Conservation (phyloP, 2,888 invertebrate species). For the Pimpla rufipes region DNA sequence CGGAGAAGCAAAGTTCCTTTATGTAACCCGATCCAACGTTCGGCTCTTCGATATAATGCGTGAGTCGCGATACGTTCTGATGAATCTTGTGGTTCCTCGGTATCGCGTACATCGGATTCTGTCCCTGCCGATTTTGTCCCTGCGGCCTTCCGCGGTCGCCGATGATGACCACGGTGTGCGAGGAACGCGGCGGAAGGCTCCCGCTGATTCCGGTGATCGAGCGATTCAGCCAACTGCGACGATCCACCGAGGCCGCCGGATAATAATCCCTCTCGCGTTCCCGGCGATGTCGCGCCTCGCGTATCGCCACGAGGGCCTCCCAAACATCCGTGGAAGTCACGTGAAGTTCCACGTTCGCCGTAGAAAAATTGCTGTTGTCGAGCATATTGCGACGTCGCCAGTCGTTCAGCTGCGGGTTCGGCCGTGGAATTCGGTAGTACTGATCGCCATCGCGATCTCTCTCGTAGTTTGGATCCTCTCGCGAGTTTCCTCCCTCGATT, state of each 20-base stretch:
- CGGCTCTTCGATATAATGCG: slow-evolving; percentile 94
- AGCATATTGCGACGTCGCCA: slow-evolving; percentile 76
- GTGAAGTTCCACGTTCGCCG: slow-evolving; percentile 83
- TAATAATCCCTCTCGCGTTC: slow-evolving; percentile 86
- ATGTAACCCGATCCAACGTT: slow-evolving; percentile 96
- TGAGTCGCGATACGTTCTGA: slow-evolving; percentile 91
- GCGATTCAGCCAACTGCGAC: slow-evolving; percentile 75
- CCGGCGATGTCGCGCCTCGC: slow-evolving; percentile 88
- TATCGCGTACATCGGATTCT: slow-evolving; percentile 82
- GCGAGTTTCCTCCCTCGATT: slow-evolving; percentile 69
- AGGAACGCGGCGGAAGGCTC: slow-evolving; percentile 76
- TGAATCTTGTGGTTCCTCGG: slow-evolving; percentile 87
- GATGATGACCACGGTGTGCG: slow-evolving; percentile 83
- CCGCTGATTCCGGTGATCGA: slow-evolving; percentile 78
- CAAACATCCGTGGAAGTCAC: slow-evolving; percentile 88
- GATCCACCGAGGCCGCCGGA: slow-evolving; percentile 63
- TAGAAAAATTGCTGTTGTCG: slow-evolving; percentile 78
- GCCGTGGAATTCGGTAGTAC: slow-evolving; percentile 73
- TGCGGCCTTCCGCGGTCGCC: slow-evolving; percentile 80
- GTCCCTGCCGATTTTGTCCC: slow-evolving; percentile 77
- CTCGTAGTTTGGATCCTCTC: slow-evolving; percentile 74
- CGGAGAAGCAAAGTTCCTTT: slow-evolving; percentile 96
- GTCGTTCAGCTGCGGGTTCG: slow-evolving; percentile 74
- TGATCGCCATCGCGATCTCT: slow-evolving; percentile 70
- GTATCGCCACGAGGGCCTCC: slow-evolving; percentile 89